Conservation (phyloP, 2,113 vertebrate genomes). For the Toxotes jaculatrix region DNA sequence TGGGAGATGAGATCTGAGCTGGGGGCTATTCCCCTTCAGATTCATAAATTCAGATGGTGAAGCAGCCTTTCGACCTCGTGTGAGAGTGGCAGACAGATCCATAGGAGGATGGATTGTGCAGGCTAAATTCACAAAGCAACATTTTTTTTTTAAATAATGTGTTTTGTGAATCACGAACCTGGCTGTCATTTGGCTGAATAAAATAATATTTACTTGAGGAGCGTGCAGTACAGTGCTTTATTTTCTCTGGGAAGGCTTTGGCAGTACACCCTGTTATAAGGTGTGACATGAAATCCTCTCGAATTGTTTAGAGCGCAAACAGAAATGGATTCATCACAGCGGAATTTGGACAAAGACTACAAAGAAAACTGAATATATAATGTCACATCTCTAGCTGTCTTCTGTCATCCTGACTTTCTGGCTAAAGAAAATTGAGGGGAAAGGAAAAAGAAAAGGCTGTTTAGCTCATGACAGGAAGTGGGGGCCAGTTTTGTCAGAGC, state of each 20-base stretch:
- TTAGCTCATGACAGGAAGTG: slow-evolving; percentile 1
- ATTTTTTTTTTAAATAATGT: neutral
- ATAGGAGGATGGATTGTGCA: neutral
- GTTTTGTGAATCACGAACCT: neutral
- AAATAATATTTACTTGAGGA: neutral
- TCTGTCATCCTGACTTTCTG: neutral
- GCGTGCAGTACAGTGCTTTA: neutral
- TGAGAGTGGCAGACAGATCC: neutral
- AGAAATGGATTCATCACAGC: too few relatives aligned
- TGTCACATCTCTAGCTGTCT: neutral
- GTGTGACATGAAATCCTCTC: neutral
- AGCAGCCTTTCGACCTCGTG: neutral
- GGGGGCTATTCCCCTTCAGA: neutral
- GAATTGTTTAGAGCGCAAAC: neutral
- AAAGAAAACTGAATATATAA: neutral
- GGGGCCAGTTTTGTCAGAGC: slow-evolving; percentile 17
- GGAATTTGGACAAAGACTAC: neutral
- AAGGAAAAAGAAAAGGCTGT: neutral
- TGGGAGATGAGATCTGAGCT: slow-evolving; percentile 25
- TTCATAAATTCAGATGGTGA: slow-evolving; percentile 27
- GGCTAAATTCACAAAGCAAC: slow-evolving; percentile 2
- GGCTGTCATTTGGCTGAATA: neutral
- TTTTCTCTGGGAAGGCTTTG: neutral
- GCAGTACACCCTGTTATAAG: neutral
- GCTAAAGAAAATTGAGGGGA: neutral